Conservation (phyloP, 2,797 vertebrate species). For the Lepilemur septentrionalis region DNA sequence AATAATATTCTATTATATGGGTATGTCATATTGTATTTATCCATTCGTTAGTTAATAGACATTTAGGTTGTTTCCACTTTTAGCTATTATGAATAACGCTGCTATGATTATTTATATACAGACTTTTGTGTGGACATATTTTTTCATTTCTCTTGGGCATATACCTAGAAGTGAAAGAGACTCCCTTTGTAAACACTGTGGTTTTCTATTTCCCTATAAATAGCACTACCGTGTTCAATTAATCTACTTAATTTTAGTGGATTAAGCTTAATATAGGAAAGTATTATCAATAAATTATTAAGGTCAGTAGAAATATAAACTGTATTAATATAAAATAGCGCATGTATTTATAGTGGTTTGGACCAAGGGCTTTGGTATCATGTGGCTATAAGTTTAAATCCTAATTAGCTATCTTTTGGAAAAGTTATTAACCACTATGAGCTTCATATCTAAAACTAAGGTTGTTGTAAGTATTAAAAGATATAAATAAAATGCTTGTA, state of each 20-base stretch:
- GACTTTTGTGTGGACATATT: not conserved
- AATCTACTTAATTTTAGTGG: not conserved
- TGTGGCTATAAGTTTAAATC: not conserved
- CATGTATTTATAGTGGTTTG: not conserved
- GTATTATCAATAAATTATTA: slow-evolving; percentile 2
- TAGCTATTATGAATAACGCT: slow-evolving; percentile 8
- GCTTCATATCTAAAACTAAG: not conserved
- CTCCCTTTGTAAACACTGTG: slow-evolving; percentile 13
- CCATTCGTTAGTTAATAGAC: not conserved
- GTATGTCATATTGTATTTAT: not conserved
- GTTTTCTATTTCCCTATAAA: slow-evolving; percentile 17
- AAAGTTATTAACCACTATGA: not conserved
- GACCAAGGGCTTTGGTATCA: not conserved
- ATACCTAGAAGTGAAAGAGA: not conserved
- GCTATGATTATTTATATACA: not conserved
- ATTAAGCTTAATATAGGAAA: not conserved
- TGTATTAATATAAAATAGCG: not conserved
- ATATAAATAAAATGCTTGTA: not conserved
- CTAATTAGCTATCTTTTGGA: not conserved
- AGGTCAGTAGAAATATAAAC: not conserved
- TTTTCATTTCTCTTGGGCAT: slow-evolving; percentile 31
- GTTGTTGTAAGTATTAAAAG: not conserved
- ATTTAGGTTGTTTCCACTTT: not conserved
- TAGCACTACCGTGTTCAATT: not conserved
- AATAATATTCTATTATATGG: not conserved